Evolutionary conservation across 2,113 vertebrate genomes (phyloP).

Genomic region (Tetrax tetrax): DNA sequence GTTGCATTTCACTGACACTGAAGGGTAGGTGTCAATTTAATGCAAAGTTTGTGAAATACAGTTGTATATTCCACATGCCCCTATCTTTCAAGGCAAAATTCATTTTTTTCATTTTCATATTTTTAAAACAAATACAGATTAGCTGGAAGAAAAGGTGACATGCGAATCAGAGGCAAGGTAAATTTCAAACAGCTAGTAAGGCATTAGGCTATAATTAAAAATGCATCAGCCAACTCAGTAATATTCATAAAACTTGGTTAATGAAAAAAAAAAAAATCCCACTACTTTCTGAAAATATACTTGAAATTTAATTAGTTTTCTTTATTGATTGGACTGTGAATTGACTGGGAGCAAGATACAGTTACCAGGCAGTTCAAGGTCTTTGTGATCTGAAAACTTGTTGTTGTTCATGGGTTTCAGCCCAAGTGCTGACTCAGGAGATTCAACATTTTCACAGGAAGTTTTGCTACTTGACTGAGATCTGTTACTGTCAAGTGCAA

Average conservation of each 20-base stretch:
- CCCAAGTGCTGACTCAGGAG: background rate
- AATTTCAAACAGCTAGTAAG: background rate
- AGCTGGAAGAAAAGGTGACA: background rate
- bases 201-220: background rate
- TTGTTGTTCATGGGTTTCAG: background rate
- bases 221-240: background rate
- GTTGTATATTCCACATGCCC: background rate
- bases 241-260: background rate
- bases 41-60: background rate
- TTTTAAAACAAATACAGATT: background rate
- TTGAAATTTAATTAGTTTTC: background rate
- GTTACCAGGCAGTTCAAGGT: fast-evolving
- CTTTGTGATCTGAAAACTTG: background rate
- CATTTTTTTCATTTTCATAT: background rate
- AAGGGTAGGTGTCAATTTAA: background rate
- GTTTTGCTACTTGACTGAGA: background rate
- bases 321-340: background rate
- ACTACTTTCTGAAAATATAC: background rate
- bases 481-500: background rate
- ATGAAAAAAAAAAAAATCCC: background rate
- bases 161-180: background rate
- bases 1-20: background rate
- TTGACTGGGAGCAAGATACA: background rate
- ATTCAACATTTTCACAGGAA: background rate
- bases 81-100: background rate